phyloP scores from a whole-genome alignment of 2,888 invertebrate genomes.

The Meandrusa payeni region DNA sequence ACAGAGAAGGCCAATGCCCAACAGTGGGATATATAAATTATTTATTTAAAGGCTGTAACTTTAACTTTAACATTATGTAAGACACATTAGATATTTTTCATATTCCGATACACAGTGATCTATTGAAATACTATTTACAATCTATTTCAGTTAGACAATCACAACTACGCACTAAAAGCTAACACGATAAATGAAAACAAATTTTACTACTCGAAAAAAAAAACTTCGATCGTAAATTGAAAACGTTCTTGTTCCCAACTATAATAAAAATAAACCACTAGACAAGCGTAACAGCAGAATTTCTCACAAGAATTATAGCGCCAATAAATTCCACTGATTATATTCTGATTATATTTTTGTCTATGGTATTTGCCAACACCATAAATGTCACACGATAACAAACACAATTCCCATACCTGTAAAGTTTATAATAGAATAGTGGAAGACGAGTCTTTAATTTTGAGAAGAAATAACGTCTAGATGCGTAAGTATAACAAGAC shows the following conservation, averaged over 20 bases:
- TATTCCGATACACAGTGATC: too few relatives aligned
- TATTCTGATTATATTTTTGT: constrained; percentile 6
- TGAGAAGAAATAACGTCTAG: too few relatives aligned
- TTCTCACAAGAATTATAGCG: constrained; percentile 7
- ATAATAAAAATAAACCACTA: constrained; percentile 6
- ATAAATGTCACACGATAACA: constrained; percentile 13
- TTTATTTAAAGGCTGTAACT: too few relatives aligned
- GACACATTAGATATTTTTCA: too few relatives aligned
- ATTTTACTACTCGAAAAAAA: constrained; percentile 1
- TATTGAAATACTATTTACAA: not conserved
- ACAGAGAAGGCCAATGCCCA: too few relatives aligned
- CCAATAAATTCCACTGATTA: constrained; percentile 14
- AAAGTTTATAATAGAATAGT: constrained; percentile 16
- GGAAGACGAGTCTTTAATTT: too few relatives aligned
- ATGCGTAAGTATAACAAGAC: too few relatives aligned
- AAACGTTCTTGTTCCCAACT: not conserved
- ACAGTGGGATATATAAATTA: too few relatives aligned
- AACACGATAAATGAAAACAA: not conserved
- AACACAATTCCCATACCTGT: constrained; percentile 1
- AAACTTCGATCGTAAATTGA: constrained; percentile 4
- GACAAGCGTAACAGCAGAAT: not conserved
- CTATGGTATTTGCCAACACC: constrained; percentile 11
- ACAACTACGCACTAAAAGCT: not conserved
- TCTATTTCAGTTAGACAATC: not conserved
- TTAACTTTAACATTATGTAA: too few relatives aligned